phyloP scores from a whole-genome alignment of 2,888 invertebrate species.

The Cephus sareptanus region DNA sequence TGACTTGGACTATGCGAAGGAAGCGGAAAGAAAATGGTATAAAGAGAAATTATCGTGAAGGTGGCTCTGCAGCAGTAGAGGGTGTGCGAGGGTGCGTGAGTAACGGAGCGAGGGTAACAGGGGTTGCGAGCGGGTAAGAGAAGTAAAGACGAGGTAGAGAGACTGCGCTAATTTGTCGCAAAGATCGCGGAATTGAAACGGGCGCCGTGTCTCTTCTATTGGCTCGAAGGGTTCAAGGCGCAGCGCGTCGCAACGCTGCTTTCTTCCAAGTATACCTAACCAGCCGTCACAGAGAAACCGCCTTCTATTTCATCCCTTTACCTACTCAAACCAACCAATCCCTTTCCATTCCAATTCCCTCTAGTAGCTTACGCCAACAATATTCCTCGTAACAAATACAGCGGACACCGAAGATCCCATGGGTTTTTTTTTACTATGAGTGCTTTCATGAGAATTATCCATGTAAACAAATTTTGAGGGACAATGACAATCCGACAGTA shows the following conservation, averaged over 20 bases:
- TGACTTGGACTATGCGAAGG: neutral
- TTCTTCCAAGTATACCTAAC: conserved; percentile 28
- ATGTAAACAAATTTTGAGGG: neutral
- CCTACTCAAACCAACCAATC: neutral
- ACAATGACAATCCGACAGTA: neutral
- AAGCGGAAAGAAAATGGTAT: conserved; percentile 12
- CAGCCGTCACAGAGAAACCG: neutral
- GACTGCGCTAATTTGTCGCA: conserved; percentile 57
- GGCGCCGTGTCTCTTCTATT: conserved; percentile 52
- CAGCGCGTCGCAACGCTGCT: conserved; percentile 25
- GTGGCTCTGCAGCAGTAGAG: neutral
- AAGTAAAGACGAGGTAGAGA: conserved; percentile 18
- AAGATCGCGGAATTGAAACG: conserved; percentile 54
- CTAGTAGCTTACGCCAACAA: neutral
- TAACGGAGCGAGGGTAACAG: conserved; percentile 27
- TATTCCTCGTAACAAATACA: conserved; percentile 2
- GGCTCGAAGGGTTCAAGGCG: conserved; percentile 42
- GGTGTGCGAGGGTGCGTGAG: conserved; percentile 24
- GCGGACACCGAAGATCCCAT: conserved; percentile 36
- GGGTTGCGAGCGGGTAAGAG: conserved; percentile 33
- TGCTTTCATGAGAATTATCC: conserved; percentile 30
- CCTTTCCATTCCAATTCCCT: neutral
- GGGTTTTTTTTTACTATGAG: conserved; percentile 39
- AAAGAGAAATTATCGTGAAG: neutral
- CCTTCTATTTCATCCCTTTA: neutral